phyloP scores from a whole-genome alignment of 2,888 invertebrate genomes.

The Hemithea aestivaria region DNA sequence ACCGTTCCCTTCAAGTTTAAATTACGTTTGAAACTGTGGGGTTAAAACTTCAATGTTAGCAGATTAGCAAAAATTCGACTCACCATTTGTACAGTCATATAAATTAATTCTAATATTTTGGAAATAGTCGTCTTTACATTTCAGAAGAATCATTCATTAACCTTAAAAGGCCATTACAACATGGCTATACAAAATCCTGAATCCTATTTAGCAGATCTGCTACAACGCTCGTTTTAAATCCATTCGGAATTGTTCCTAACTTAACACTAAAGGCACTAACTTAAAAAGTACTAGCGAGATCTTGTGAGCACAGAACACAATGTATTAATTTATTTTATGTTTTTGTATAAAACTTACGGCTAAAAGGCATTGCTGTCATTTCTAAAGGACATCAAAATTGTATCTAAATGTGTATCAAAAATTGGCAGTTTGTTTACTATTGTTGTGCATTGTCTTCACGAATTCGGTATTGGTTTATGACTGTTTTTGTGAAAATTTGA shows the following conservation, averaged over 20 bases:
- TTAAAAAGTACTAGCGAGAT: conserved; percentile 76
- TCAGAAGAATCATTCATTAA: too few relatives aligned
- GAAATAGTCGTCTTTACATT: too few relatives aligned
- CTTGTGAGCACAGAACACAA: conserved; percentile 77
- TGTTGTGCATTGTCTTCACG: conserved; percentile 7
- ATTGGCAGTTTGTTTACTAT: conserved; percentile 6
- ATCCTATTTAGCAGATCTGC: too few relatives aligned
- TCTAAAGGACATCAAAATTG: conserved; percentile 59
- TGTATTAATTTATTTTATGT: conserved; percentile 38
- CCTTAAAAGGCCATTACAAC: too few relatives aligned
- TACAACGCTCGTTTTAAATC: too few relatives aligned
- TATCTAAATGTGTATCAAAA: conserved; percentile 3
- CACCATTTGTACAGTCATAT: too few relatives aligned
- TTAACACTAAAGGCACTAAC: conserved; percentile 74
- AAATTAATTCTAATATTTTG: too few relatives aligned
- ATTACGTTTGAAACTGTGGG: background rate
- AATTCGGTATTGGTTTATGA: conserved; percentile 1
- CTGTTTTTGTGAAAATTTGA: too few relatives aligned
- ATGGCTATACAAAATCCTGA: too few relatives aligned
- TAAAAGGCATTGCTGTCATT: conserved; percentile 61
- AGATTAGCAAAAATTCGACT: too few relatives aligned
- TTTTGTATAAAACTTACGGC: conserved; percentile 59
- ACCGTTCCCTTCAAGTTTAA: conserved; percentile 27
- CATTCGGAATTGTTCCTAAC: conserved; percentile 58
- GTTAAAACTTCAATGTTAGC: too few relatives aligned